Conservation (phyloP, 2,113 vertebrate species). For the Podarcis cretensis region DNA sequence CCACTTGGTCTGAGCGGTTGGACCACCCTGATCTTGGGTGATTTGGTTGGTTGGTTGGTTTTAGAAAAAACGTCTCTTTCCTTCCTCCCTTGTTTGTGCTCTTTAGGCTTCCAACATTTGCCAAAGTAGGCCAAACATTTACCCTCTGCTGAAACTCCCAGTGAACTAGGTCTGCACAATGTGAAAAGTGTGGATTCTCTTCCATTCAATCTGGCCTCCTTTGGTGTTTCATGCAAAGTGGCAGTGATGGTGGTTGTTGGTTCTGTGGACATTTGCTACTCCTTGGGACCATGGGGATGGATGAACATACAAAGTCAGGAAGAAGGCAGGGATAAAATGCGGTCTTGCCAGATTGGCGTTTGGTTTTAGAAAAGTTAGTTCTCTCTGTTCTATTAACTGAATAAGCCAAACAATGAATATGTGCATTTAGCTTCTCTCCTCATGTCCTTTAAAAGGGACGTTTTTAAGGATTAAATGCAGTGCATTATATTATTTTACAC, state of each 20-base stretch:
- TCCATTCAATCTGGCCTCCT: not conserved
- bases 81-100: not conserved
- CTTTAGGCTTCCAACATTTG: not conserved
- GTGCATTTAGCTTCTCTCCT: not conserved
- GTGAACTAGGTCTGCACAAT: not conserved
- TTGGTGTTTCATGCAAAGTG: no score
- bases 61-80: not conserved
- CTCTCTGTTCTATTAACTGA: not conserved
- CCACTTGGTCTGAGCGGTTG: no score
- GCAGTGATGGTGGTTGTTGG: not conserved
- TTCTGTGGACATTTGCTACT: not conserved
- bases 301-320: not conserved
- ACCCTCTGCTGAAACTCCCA: not conserved
- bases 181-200: not conserved
- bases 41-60: not conserved
- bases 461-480: not conserved
- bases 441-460: not conserved
- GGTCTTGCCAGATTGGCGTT: not conserved
- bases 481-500: constrained; percentile 35
- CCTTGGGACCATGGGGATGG: not conserved
- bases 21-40: no score
- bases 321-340: not conserved
- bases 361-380: not conserved
- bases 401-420: not conserved
- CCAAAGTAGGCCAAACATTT: not conserved